Evolutionary conservation across 2,113 vertebrate genomes (phyloP), one percentile per base, ranked within the genome.

Genomic region (Sitta europaea): DNA sequence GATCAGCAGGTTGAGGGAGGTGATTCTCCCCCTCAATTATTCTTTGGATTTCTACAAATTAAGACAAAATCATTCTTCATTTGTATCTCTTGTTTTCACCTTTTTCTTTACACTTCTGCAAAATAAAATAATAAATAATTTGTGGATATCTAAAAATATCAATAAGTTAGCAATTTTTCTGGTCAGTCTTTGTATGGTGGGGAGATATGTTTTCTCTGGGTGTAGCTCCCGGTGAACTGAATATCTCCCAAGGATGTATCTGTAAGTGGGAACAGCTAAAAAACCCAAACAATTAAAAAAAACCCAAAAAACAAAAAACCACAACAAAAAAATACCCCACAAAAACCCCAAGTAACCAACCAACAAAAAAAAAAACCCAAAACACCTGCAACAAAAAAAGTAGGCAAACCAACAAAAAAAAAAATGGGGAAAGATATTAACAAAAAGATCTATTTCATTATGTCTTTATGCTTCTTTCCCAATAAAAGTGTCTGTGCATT

Each of bases 401-500:
- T 5, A 31, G 16, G 5, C 6, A 62, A 68, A 24, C 3, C 14
- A 29, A 27, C 1, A 9, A 21, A 55, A 38, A 43, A 12, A 17
- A 29, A 36, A 20, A 2, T 14, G 5, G 12, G 10, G 12, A 76
- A 88, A 58, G 12, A 29, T 5, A 17, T 25, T 35, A 62, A 53
- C 11, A 11, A 20, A 35, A 73, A 77, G 10, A 24, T 43, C 29
- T 68, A 7, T 77, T 77, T 58, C 43, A 36, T 6, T 19, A 7
- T 43, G 9, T 43, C n/a, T 47, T 11, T 68, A 72, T 54, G 4
- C 10, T 76, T 71, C 42, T 77, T 85, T 5, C 3, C 5, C 14
- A 13, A 14, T 54, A 23, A 68, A 40, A 0, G 0, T 40, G 5
- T 33, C 14, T 73, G 27, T 45, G 8, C 48, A 3, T 15, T 67